Percentiles rank a stretch among this genome's conserved stretches.
These are phyloP conservation scores for Egretta garzetta DNA, from an alignment of 2,113 vertebrate species.

Conservation along the genomic window DNA sequence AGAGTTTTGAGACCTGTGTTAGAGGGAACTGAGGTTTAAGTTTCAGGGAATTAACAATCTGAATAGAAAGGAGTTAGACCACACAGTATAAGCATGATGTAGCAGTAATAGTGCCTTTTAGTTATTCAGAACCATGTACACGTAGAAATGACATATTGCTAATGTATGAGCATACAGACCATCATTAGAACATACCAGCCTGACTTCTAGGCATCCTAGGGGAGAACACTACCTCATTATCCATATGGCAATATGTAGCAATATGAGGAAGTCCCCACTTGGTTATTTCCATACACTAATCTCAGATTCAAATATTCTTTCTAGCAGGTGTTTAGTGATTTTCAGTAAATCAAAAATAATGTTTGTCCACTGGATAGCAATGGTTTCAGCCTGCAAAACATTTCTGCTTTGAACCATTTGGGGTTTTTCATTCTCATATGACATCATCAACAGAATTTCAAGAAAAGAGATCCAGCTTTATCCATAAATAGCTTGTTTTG, in stretches of 20 bases:
- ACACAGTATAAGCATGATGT: background rate
- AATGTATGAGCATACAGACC: background rate
- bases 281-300: background rate
- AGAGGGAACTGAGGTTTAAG: background rate
- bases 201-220: background rate
- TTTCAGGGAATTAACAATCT: background rate
- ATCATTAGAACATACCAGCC: background rate
- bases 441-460: background rate
- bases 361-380: background rate
- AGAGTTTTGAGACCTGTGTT: background rate
- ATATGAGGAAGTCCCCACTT: rapidly evolving
- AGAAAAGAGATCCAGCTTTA: background rate
- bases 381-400: background rate
- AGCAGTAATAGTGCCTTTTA: background rate
- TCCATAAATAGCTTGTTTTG: background rate
- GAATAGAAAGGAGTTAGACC: background rate
- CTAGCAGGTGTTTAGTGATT: background rate
- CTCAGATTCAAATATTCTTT: background rate
- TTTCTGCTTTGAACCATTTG: background rate
- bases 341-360: background rate
- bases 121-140: background rate
- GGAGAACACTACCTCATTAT: background rate
- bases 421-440: background rate
- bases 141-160: background rate
- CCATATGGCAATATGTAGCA: background rate